Evolutionary conservation across 2,113 vertebrate species (phyloP).

Genomic region (Channa argus): DNA sequence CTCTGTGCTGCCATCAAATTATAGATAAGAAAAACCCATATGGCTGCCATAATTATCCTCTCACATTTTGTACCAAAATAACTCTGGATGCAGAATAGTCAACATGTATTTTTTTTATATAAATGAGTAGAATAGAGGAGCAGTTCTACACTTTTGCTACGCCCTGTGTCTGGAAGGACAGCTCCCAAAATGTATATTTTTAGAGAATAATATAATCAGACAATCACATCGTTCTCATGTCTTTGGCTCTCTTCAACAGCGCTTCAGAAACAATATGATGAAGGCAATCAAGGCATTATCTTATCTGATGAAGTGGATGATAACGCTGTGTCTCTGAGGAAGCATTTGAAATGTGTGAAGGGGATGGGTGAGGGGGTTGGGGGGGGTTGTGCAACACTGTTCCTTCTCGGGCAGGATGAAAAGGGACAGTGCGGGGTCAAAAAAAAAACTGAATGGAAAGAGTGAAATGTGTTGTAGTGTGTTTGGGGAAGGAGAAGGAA

Average conservation of each 20-base stretch:
- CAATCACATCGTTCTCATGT: constrained; percentile 40
- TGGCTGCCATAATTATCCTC: constrained; percentile 72
- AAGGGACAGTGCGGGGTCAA: constrained; percentile 22
- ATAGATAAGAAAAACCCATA: constrained; percentile 67
- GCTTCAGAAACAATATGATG: constrained; percentile 58
- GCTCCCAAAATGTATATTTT: constrained; percentile 64
- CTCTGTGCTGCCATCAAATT: constrained; percentile 60
- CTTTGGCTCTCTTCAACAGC: constrained; percentile 53
- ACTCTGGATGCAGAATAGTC: constrained; percentile 59
- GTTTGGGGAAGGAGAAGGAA: constrained; percentile 39
- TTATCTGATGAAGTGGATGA: constrained; percentile 49
- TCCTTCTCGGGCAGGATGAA: constrained; percentile 32
- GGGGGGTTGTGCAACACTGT: neutral
- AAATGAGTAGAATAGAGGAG: constrained; percentile 21
- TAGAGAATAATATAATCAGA: constrained; percentile 52
- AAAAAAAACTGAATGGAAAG: constrained; percentile 26
- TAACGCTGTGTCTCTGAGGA: constrained; percentile 33
- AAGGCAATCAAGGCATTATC: constrained; percentile 62
- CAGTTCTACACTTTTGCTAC: neutral
- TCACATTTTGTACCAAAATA: constrained; percentile 70
- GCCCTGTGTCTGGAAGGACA: constrained; percentile 34
- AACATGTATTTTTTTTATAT: constrained; percentile 24
- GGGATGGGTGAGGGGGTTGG: neutral
- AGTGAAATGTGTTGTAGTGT: constrained; percentile 13
- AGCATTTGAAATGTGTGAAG: constrained; percentile 5